These are phyloP conservation scores for Pseudorectes ferrugineus DNA, from an alignment of 2,113 vertebrate species.

Conservation along the genomic window DNA sequence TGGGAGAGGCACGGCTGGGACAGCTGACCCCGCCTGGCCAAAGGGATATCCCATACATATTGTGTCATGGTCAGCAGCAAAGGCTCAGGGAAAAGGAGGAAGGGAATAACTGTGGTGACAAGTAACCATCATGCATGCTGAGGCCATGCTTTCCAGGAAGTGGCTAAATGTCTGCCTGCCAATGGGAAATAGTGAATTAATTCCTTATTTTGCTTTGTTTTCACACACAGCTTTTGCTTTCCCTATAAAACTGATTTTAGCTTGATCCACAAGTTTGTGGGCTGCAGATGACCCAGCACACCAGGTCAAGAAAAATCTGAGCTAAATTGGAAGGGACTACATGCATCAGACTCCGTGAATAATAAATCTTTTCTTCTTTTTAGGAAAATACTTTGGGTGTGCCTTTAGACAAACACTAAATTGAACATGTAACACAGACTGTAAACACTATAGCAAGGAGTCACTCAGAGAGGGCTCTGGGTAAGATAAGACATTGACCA, in stretches of 20 bases:
- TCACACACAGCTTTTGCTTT: neutral
- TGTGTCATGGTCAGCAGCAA: neutral
- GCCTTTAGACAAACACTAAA: neutral
- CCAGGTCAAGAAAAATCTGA: neutral
- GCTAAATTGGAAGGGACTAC: neutral
- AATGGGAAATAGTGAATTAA: neutral
- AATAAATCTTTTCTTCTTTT: neutral
- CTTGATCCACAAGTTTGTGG: neutral
- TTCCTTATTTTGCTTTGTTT: neutral
- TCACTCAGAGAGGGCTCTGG: neutral
- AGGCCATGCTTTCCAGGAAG: neutral
- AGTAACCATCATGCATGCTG: neutral
- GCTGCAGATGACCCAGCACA: neutral
- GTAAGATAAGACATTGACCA: neutral
- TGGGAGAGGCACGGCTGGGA: neutral
- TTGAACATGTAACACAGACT: neutral
- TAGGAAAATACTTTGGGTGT: neutral
- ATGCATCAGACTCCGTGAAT: neutral
- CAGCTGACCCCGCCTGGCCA: neutral
- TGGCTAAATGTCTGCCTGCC: neutral
- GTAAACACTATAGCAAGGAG: neutral
- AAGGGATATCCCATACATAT: accelerated
- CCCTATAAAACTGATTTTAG: neutral
- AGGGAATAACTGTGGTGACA: neutral
- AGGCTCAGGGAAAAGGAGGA: neutral